Evolutionary conservation across 2,888 invertebrate species (phyloP).

Genomic region (Drosophila mulleri): DNA sequence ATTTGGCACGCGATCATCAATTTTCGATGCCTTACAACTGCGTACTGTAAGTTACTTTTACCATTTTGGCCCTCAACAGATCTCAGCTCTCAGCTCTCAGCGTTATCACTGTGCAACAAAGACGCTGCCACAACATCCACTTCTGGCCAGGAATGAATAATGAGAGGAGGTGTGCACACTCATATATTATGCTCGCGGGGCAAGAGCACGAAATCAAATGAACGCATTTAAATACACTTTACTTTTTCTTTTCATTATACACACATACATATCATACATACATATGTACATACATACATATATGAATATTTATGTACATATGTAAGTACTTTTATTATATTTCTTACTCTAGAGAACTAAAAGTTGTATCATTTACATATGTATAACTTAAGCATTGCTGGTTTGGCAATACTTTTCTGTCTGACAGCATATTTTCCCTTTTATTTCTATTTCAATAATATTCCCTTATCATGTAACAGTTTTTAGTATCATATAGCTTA

Average conservation of each 20-base stretch:
- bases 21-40: conserved; percentile 67
- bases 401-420: background rate
- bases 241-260: conserved; percentile 2
- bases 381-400: no score
- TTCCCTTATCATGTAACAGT: background rate
- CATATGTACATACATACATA: background rate
- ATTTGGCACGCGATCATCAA: conserved; percentile 81
- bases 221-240: conserved; percentile 14
- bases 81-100: conserved; percentile 43
- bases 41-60: conserved; percentile 75
- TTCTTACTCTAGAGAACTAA: no score
- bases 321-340: no score
- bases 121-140: conserved; percentile 41
- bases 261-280: background rate
- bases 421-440: background rate
- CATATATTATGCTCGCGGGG: conserved; percentile 37
- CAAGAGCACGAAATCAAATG: background rate
- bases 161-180: conserved; percentile 37
- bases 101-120: conserved; percentile 56
- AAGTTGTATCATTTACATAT: no score
- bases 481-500: background rate
- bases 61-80: conserved; percentile 61
- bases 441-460: background rate
- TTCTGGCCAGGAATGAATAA: conserved; percentile 37
- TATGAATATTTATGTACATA: background rate